These are phyloP conservation scores for Catocala fraxini DNA, from an alignment of 2,888 invertebrate species.

Conservation along the genomic window DNA sequence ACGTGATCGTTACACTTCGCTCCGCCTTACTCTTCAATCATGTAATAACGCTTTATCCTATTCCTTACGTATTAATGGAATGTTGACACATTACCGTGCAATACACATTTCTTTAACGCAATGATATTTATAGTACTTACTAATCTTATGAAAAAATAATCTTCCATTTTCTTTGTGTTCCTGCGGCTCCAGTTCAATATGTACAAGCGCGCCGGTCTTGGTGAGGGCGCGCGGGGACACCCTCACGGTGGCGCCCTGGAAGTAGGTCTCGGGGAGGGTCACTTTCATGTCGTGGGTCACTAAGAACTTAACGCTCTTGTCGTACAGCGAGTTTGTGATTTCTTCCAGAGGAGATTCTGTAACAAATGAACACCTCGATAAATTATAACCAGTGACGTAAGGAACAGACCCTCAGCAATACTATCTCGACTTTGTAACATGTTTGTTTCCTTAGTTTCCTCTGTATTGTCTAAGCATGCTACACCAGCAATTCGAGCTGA, in stretches of 20 bases:
- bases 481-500: no score
- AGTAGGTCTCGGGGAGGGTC: slow-evolving; percentile 91
- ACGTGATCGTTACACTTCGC: no score
- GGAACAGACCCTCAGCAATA: no score
- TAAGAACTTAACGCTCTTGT: slow-evolving; percentile 91
- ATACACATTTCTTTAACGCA: not conserved
- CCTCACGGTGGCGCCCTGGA: slow-evolving; percentile 91
- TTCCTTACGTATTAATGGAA: no score
- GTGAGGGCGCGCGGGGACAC: slow-evolving; percentile 92
- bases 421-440: no score
- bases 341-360: slow-evolving; percentile 91
- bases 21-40: no score
- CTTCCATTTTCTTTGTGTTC: slow-evolving; percentile 85
- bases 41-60: no score
- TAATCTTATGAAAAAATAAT: slow-evolving; percentile 90
- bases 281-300: slow-evolving; percentile 93
- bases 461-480: no score
- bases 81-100: no score
- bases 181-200: slow-evolving; percentile 90
- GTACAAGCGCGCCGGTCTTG: slow-evolving; percentile 91
- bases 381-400: no score
- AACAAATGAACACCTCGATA: slow-evolving; percentile 33
- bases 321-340: slow-evolving; percentile 91
- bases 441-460: no score
- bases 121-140: slow-evolving; percentile 77